Percentiles rank a stretch among this genome's conserved stretches.
Conservation (phyloP, 2,888 invertebrate genomes). For the Augiades crinisus region DNA sequence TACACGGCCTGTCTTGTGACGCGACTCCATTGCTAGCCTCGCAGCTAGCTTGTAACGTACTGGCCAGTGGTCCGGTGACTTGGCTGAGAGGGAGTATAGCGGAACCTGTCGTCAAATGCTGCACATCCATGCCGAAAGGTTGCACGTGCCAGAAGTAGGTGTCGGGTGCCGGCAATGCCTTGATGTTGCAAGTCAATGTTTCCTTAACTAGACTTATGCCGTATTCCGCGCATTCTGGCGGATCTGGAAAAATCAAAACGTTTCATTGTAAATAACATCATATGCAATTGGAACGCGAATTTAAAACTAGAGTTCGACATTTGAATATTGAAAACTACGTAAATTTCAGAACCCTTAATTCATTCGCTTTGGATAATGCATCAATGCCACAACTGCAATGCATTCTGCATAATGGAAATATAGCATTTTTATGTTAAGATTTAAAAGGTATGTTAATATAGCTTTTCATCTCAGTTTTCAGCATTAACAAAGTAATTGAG, state of each 20-base stretch:
- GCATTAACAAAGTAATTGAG: too few species aligned
- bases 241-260: slow-evolving; percentile 46
- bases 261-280: too few species aligned
- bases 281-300: too few species aligned
- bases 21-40: slow-evolving; percentile 69
- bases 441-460: too few species aligned
- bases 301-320: too few species aligned
- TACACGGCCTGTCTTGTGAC: slow-evolving; percentile 62
- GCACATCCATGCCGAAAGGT: slow-evolving; percentile 56
- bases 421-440: too few species aligned
- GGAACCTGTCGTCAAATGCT: slow-evolving; percentile 68
- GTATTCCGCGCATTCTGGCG: slow-evolving; percentile 63
- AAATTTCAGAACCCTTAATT: too few species aligned
- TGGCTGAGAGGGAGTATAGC: slow-evolving; percentile 59
- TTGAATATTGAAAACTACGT: too few species aligned
- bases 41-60: slow-evolving; percentile 55
- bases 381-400: too few species aligned
- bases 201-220: slow-evolving; percentile 65
- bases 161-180: slow-evolving; percentile 60
- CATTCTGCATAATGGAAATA: too few species aligned
- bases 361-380: too few species aligned
- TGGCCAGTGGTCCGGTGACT: slow-evolving; percentile 61
- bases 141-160: slow-evolving; percentile 72
- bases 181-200: slow-evolving; percentile 60
- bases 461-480: too few species aligned